Base-by-base conservation (phyloP, 2,888 invertebrate species). In the Eupithecia tripunctaria region DNA sequence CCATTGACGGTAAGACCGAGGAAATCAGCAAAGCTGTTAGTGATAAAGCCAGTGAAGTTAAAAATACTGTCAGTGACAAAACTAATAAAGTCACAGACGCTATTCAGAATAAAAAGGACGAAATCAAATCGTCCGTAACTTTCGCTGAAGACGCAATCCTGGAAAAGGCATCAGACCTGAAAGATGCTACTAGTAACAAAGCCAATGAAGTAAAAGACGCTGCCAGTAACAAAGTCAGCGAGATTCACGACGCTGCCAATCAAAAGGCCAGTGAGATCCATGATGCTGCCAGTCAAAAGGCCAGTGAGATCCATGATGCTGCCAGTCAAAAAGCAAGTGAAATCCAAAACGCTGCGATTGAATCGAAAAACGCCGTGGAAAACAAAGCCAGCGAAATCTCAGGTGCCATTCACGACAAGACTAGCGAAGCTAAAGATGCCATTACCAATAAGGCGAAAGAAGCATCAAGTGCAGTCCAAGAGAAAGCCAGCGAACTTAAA, bases 41-140 rank as follows among this genome's bases (percentile, higher is more conserved):
- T 63, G 86, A 85, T 5, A 85, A 81, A 78, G 76, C 82, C 65
- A 82, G 82, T 70, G 85, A 90, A 74, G 75, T 88, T 2, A 84
- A 88, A 75, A 82, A 82, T 43, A 70, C 82, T 18, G 75, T 80
- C 43, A 56, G 75, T 7, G 79, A 80, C 29, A 83, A 80, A 73
- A 75, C 77, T 1, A 75, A 78, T 59, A 79, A 81, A 71, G 67
- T 80, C 1, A 73, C 78, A 70, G 68, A 79, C 18, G 69, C 77
- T 12, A 67, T 83, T 14, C 71, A 81, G 6, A 80, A 82, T 10
- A 83, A 82, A 8, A 79, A 83, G 43, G 78, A 78, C 27, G 78
- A 79, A 56, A 70, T 79, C 15, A 80, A 78, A 74, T 67, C 74
- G 12, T 67, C 75, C 5, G 71, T 73, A 1, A 70, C 79, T 27